phyloP scores from a whole-genome alignment of 2,888 invertebrate genomes.

The Chelonus formosanus region DNA sequence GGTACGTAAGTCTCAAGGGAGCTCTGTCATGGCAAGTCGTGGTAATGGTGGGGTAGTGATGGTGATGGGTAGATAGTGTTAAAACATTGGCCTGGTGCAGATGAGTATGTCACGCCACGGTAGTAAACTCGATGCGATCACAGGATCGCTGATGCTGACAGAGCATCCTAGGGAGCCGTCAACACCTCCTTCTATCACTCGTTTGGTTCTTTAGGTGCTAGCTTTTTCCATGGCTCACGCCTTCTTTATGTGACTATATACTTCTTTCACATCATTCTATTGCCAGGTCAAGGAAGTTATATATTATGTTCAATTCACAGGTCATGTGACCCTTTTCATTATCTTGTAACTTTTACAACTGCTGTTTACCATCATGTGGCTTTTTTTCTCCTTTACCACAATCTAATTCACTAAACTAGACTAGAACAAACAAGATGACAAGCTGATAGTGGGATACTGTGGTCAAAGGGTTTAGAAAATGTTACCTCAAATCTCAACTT shows the following conservation, averaged over 20 bases:
- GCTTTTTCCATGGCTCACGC: neutral
- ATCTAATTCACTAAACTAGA: neutral
- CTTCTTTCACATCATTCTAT: conserved; percentile 11
- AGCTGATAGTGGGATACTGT: neutral
- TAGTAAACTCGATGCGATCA: conserved; percentile 63
- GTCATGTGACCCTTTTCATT: too few relatives aligned
- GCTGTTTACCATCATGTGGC: too few relatives aligned
- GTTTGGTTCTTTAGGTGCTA: conserved; percentile 2
- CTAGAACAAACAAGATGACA: neutral
- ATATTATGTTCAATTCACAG: too few relatives aligned
- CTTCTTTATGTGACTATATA: conserved; percentile 1
- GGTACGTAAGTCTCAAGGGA: conserved; percentile 54
- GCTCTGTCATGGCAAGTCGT: conserved; percentile 63
- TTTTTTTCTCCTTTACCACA: neutral
- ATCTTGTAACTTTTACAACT: too few relatives aligned
- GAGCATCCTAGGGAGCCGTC: conserved; percentile 59
- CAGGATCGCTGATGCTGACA: conserved; percentile 34
- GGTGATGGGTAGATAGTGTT: conserved; percentile 53
- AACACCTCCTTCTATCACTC: conserved; percentile 54
- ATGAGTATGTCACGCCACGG: conserved; percentile 63
- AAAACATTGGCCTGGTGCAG: conserved; percentile 44
- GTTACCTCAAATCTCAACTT: too few relatives aligned
- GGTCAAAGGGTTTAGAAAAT: conserved; percentile 19
- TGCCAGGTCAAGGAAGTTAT: neutral
- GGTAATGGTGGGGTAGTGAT: conserved; percentile 62